Evolutionary conservation across 37 sponge, comb jelly and placozoan genomes (phyloP).

Genomic region (Tethya wilhelma): DNA sequence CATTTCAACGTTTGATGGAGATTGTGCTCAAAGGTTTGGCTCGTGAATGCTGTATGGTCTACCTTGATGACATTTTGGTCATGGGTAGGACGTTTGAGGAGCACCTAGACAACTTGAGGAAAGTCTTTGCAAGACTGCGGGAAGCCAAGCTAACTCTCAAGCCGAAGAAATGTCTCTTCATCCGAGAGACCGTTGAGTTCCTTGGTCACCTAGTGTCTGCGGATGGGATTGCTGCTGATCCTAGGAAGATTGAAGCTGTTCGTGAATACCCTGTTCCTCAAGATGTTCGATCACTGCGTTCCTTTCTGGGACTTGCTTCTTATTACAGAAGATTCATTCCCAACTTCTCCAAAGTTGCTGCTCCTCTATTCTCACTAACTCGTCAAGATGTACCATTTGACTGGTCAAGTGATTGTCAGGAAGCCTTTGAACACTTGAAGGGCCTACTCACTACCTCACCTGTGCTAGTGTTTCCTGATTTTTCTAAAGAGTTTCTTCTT

Average conservation of each 20-base stretch:
- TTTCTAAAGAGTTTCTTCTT: too few relatives aligned
- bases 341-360: too few relatives aligned
- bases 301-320: too few relatives aligned
- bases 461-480: too few relatives aligned
- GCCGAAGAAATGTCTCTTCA: constrained; percentile 34
- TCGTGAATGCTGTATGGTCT: not conserved
- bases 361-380: too few relatives aligned
- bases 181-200: not conserved
- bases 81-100: constrained; percentile 6
- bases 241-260: not conserved
- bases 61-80: constrained; percentile 42
- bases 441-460: too few relatives aligned
- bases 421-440: too few relatives aligned
- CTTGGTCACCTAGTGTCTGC: constrained; percentile 40
- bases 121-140: constrained; percentile 1
- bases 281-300: too few relatives aligned
- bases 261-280: constrained; percentile 2
- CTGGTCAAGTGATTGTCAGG: too few relatives aligned
- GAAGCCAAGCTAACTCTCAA: constrained; percentile 32
- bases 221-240: constrained; percentile 26
- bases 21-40: constrained; percentile 5
- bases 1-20: constrained; percentile 43
- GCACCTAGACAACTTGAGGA: constrained; percentile 21
- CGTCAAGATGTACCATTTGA: too few relatives aligned
- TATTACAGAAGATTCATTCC: too few relatives aligned